Evolutionary conservation across 1,140 invertebrate species (phyloP).

Genomic region (Drosophila seguyi): DNA sequence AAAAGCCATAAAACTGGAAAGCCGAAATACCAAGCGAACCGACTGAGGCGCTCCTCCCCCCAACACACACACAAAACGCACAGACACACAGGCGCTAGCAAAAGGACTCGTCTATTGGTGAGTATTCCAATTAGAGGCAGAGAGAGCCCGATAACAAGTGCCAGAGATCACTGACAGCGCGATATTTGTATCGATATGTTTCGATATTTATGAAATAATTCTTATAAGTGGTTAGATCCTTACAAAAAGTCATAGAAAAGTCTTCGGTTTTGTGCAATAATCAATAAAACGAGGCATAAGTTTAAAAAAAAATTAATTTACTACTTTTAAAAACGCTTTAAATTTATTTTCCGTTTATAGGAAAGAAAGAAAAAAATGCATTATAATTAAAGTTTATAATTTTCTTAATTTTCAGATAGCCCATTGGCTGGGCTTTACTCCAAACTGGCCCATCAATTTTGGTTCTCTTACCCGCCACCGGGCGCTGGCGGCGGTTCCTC

Average conservation of each 20-base stretch:
- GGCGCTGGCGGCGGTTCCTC: conserved; percentile 86
- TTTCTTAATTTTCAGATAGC: conserved; percentile 68
- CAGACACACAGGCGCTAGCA: conserved; percentile 17
- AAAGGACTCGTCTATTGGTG: conserved; percentile 41
- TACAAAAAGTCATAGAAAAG: background rate
- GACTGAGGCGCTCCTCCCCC: conserved; percentile 16
- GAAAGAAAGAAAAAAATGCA: background rate
- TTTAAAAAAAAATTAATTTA: too few species aligned
- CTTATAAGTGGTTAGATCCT: background rate
- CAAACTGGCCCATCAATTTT: conserved; percentile 90
- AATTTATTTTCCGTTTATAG: background rate
- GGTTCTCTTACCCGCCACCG: conserved; percentile 90
- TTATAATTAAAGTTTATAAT: background rate
- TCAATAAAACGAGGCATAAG: background rate
- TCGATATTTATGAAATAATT: background rate
- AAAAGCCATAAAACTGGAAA: conserved; percentile 20
- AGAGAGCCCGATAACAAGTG: background rate
- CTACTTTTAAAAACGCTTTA: background rate
- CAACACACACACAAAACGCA: background rate
- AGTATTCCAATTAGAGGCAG: conserved; percentile 3
- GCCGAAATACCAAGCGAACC: background rate
- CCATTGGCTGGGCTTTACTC: conserved; percentile 71
- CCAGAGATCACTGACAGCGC: background rate
- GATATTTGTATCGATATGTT: background rate
- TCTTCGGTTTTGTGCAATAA: background rate